Conservation (phyloP, 2,113 vertebrate genomes). For the Chaetodon auriga region DNA sequence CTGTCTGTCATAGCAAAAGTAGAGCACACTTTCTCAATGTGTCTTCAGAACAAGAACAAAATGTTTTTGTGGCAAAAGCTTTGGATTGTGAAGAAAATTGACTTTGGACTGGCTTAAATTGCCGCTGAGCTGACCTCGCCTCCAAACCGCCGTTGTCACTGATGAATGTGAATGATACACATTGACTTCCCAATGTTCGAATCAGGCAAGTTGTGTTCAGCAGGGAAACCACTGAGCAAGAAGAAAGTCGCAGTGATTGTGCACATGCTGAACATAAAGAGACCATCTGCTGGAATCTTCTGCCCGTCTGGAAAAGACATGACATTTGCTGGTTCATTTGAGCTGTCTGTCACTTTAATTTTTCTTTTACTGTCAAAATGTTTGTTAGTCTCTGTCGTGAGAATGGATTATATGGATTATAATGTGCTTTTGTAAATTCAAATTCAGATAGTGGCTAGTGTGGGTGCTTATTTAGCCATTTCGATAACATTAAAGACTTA, state of each 20-base stretch:
- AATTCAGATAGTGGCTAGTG: not conserved
- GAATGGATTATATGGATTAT: conserved; percentile 21
- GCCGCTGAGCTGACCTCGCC: conserved; percentile 10
- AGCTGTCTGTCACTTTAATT: conserved; percentile 68
- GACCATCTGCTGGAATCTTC: conserved; percentile 67
- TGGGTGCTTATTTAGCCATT: not conserved
- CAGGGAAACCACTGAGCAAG: conserved; percentile 32
- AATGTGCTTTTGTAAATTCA: not conserved
- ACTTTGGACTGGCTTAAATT: conserved; percentile 40
- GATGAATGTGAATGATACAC: conserved; percentile 39
- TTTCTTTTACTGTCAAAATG: conserved; percentile 32
- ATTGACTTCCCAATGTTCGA: conserved; percentile 26
- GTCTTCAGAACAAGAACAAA: not conserved
- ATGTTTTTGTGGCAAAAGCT: not conserved
- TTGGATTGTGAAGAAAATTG: conserved; percentile 12
- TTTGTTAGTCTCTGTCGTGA: conserved; percentile 36
- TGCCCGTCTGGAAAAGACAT: conserved; percentile 57
- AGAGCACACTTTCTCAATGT: not conserved
- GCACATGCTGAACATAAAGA: conserved; percentile 48
- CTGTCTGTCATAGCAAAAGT: not conserved
- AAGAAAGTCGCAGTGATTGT: conserved; percentile 36
- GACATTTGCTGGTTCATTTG: conserved; percentile 74
- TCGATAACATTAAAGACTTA: not conserved
- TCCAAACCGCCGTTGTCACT: conserved; percentile 16
- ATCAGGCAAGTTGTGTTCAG: conserved; percentile 32